Evolutionary conservation across 2,888 invertebrate genomes (phyloP).

Genomic region (Napeogenes sylphis): DNA sequence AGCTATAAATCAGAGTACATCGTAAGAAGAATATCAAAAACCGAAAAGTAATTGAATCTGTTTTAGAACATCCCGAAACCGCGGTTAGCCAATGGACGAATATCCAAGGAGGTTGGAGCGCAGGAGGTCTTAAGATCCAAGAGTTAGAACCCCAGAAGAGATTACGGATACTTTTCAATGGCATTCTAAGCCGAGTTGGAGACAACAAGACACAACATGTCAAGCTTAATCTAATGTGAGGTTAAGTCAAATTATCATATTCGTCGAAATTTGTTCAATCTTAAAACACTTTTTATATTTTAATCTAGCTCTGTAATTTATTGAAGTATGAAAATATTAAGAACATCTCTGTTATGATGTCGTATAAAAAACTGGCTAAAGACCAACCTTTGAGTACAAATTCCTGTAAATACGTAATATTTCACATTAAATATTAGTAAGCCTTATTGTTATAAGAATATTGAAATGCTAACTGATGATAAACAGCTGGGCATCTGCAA

Average conservation of each 20-base stretch:
- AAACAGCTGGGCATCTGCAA: constrained; percentile 76
- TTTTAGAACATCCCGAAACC: constrained; percentile 75
- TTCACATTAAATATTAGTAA: too few relatives aligned
- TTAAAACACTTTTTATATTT: not conserved
- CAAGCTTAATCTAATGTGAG: constrained; percentile 80
- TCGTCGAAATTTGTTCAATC: not conserved
- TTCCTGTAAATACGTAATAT: too few relatives aligned
- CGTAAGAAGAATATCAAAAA: too few relatives aligned
- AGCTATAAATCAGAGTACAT: too few relatives aligned
- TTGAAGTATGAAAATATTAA: too few relatives aligned
- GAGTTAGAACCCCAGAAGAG: constrained; percentile 78
- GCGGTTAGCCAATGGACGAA: constrained; percentile 54
- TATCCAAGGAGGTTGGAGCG: constrained; percentile 68
- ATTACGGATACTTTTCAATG: constrained; percentile 83
- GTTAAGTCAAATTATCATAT: constrained; percentile 14
- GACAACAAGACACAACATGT: constrained; percentile 53
- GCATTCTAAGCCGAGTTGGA: constrained; percentile 75
- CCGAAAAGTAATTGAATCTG: not conserved
- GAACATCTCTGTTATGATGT: too few relatives aligned
- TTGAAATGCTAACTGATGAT: too few relatives aligned
- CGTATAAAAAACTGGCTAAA: too few relatives aligned
- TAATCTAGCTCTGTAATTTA: not conserved
- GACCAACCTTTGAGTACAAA: too few relatives aligned
- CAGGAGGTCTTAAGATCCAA: constrained; percentile 79
- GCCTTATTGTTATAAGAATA: too few relatives aligned